phyloP scores from a whole-genome alignment of 1,140 invertebrate species.

The Anastatus disparis region DNA sequence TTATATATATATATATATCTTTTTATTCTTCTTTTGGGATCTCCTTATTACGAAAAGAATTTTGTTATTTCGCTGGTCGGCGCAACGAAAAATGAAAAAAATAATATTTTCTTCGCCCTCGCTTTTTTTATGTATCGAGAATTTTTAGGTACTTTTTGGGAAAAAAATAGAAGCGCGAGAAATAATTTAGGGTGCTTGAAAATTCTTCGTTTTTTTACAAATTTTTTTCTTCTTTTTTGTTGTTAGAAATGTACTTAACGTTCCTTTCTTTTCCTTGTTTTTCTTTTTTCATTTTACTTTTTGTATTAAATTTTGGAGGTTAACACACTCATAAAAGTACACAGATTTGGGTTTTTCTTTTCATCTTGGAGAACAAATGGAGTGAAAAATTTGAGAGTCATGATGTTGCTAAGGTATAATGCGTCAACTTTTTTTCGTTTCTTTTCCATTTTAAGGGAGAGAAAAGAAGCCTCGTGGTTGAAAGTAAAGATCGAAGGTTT shows the following conservation, averaged over 20 bases:
- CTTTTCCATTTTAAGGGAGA: not conserved
- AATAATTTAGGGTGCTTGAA: conserved; percentile 7
- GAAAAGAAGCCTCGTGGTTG: not conserved
- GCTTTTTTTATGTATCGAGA: too few species aligned
- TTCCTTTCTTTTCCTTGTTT: not conserved
- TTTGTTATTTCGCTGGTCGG: conserved; percentile 30
- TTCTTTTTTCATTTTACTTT: too few species aligned
- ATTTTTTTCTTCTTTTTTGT: too few species aligned
- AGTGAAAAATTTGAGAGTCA: conserved; percentile 30
- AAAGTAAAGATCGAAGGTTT: not conserved
- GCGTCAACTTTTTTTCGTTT: too few species aligned
- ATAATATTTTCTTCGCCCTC: conserved; percentile 19
- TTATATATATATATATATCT: too few species aligned
- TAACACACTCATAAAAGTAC: not conserved
- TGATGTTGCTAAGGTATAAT: not conserved
- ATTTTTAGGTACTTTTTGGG: too few species aligned
- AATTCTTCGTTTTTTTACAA: conserved; percentile 13
- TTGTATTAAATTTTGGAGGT: not conserved
- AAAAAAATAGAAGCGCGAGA: not conserved
- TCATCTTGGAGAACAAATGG: not conserved
- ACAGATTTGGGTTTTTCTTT: not conserved
- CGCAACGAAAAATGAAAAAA: too few species aligned
- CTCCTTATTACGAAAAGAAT: conserved; percentile 36
- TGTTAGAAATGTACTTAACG: not conserved
- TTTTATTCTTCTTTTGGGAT: too few species aligned